Evolutionary conservation across 2,113 vertebrate species (phyloP).

Genomic region (Bombycilla garrulus): DNA sequence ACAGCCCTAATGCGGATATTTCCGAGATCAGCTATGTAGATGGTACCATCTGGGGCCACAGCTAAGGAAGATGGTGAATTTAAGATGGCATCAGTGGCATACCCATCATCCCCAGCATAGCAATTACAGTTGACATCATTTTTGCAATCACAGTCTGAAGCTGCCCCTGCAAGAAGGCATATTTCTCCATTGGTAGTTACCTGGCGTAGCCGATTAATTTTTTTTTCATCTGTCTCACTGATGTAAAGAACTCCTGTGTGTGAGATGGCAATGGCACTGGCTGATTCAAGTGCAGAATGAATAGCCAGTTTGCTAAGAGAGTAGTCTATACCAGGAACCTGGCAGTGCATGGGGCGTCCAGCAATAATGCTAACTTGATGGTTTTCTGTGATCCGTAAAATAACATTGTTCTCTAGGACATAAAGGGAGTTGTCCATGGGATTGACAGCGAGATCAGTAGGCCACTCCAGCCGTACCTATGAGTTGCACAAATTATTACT

Average conservation of each 20-base stretch:
- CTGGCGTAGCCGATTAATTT: constrained; percentile 94
- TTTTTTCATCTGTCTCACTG: constrained; percentile 98
- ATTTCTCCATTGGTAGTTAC: constrained; percentile 97
- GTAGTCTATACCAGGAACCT: constrained; percentile 98
- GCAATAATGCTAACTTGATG: constrained; percentile 99
- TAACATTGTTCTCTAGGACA: constrained; percentile 97
- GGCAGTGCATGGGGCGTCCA: constrained; percentile 97
- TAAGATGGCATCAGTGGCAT: constrained; percentile 92
- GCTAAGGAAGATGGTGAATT: constrained; percentile 95
- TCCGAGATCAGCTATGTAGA: constrained; percentile 96
- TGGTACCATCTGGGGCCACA: constrained; percentile 92
- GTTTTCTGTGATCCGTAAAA: constrained; percentile 97
- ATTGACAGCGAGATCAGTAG: constrained; percentile 96
- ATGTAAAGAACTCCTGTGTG: constrained; percentile 96
- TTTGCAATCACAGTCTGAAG: constrained; percentile 98
- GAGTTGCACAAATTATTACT: constrained; percentile 59
- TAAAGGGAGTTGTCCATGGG: constrained; percentile 99
- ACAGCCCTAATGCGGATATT: constrained; percentile 97
- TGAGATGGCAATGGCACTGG: constrained; percentile 94
- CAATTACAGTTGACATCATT: constrained; percentile 99
- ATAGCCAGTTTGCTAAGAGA: constrained; percentile 98
- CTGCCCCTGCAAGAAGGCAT: constrained; percentile 91
- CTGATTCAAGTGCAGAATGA: constrained; percentile 95
- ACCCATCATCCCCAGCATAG: constrained; percentile 95
- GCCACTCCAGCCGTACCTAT: constrained; percentile 98